Evolutionary conservation across 1,140 invertebrate species (phyloP).

Genomic region (Elymnias hypermnestra): DNA sequence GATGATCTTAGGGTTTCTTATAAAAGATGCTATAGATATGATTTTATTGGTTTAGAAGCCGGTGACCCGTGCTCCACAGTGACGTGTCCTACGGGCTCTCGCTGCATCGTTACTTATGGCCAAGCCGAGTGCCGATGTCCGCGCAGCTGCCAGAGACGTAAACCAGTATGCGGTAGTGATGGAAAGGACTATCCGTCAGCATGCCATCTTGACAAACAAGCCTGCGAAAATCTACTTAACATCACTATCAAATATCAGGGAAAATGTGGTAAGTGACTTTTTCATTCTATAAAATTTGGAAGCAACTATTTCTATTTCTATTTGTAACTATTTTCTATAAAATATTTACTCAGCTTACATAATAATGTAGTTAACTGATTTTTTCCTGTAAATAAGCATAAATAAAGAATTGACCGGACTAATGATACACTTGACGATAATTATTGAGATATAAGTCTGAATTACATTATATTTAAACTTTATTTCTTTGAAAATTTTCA

Average conservation of each 20-base stretch:
- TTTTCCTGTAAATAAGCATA: no score
- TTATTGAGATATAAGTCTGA: no score
- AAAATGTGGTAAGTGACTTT: slow-evolving; percentile 94
- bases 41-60: slow-evolving; percentile 76
- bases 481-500: no score
- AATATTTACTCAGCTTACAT: no score
- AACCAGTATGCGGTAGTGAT: slow-evolving; percentile 85
- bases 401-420: no score
- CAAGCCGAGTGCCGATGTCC: slow-evolving; percentile 85
- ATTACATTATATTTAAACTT: no score
- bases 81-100: slow-evolving; percentile 83
- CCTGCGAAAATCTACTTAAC: slow-evolving; percentile 84
- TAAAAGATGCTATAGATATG: no score
- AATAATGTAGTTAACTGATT: no score
- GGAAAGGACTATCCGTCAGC: slow-evolving; percentile 84
- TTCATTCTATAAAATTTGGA: no score
- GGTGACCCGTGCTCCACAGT: slow-evolving; percentile 85
- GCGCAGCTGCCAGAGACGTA: slow-evolving; percentile 82
- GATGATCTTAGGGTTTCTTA: no score
- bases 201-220: slow-evolving; percentile 87
- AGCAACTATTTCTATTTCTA: background rate
- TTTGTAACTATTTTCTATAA: no score
- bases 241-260: slow-evolving; percentile 90
- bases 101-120: slow-evolving; percentile 86
- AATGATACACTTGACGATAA: no score